These are phyloP conservation scores for Thomomys bottae DNA, from an alignment of 2,113 vertebrate genomes.

Conservation along the genomic window DNA sequence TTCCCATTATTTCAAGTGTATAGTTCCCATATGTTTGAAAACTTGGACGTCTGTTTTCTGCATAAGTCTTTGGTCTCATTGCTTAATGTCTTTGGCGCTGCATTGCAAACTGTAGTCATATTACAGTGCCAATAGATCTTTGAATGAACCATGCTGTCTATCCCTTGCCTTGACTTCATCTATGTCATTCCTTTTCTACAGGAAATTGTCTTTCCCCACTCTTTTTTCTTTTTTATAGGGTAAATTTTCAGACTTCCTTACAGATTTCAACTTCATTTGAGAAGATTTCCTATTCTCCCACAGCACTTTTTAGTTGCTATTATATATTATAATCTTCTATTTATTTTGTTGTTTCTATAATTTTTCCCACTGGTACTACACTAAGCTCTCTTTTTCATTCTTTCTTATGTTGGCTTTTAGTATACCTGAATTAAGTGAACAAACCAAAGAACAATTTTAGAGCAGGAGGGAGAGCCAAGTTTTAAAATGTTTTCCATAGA, in stretches of 20 bases:
- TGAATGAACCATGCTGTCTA: background rate
- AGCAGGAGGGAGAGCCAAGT: background rate
- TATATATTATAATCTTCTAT: background rate
- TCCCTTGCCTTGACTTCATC: background rate
- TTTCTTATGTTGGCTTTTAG: background rate
- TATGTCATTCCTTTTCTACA: background rate
- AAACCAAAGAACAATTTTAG: background rate
- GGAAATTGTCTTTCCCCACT: background rate
- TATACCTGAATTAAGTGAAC: background rate
- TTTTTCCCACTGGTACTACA: background rate
- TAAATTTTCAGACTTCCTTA: background rate
- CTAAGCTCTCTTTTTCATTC: background rate
- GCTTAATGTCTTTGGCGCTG: background rate
- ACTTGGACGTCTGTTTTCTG: background rate
- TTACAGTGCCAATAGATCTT: background rate
- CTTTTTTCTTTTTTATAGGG: constrained; percentile 3
- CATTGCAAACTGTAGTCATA: background rate
- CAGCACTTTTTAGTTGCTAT: background rate
- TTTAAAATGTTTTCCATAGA: constrained; percentile 1
- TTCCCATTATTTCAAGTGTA: background rate
- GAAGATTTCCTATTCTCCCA: background rate
- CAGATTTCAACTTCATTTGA: background rate
- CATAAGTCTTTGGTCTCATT: background rate
- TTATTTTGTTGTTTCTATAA: constrained; percentile 49
- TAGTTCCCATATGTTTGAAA: background rate